phyloP scores from a whole-genome alignment of 2,113 vertebrate species.

The Sarotherodon lohbergeri region DNA sequence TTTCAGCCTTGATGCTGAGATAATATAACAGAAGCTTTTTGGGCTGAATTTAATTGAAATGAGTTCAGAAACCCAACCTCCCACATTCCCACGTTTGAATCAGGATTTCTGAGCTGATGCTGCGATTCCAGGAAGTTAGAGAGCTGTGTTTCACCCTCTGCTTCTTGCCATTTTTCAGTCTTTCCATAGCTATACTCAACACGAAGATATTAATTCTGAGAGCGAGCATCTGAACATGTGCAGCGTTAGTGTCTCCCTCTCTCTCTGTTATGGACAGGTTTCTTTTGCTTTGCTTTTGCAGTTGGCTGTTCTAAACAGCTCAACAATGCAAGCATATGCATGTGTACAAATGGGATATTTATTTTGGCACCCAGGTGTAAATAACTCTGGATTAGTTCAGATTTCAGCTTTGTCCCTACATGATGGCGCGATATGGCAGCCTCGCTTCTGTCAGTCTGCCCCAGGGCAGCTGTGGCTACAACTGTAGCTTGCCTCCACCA shows the following conservation, averaged over 20 bases:
- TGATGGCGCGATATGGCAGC: too few relatives aligned
- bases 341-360: not conserved
- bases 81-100: not conserved
- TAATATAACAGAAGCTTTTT: not conserved
- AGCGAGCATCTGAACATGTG: not conserved
- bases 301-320: not conserved
- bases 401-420: not conserved
- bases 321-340: not conserved
- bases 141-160: not conserved
- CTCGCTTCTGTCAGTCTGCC: too few relatives aligned
- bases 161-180: not conserved
- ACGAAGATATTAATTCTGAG: not conserved
- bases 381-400: not conserved
- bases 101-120: not conserved
- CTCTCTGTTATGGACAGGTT: not conserved
- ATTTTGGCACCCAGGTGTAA: not conserved
- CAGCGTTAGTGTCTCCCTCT: not conserved
- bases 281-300: not conserved
- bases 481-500: too few relatives aligned
- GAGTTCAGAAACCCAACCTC: not conserved
- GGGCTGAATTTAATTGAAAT: not conserved
- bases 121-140: fast-evolving
- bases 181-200: not conserved
- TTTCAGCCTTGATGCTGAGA: not conserved
- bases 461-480: too few relatives aligned